Evolutionary conservation across 2,113 vertebrate species (phyloP).

Genomic region (Numida meleagris): DNA sequence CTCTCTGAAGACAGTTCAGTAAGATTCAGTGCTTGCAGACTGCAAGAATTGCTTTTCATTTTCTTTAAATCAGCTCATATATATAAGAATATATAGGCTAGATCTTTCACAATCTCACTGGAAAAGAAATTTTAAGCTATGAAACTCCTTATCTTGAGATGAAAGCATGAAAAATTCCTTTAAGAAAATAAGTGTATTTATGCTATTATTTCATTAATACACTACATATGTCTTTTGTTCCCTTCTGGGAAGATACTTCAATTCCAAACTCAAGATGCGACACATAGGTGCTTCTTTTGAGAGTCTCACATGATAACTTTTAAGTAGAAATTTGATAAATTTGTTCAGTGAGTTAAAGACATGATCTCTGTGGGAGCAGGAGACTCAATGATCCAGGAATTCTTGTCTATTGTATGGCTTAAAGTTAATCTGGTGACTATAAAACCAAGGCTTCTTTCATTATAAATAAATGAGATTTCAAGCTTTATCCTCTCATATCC

Average conservation of each 20-base stretch:
- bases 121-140: not conserved
- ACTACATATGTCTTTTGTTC: not conserved
- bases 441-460: accelerated
- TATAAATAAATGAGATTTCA: not conserved
- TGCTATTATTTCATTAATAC: not conserved
- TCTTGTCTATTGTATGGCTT: not conserved
- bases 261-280: not conserved
- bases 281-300: not conserved
- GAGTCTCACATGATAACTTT: not conserved
- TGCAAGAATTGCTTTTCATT: not conserved
- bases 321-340: not conserved
- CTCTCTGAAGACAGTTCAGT: slow-evolving; percentile 23
- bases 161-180: not conserved
- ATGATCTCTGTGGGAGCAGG: not conserved
- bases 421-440: not conserved
- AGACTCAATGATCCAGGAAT: not conserved
- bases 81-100: not conserved
- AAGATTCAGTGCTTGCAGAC: not conserved
- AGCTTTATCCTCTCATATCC: not conserved
- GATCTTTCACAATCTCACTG: not conserved
- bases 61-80: not conserved
- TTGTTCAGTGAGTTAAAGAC: not conserved
- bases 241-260: not conserved
- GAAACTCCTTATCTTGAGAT: not conserved
- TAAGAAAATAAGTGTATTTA: not conserved